A percentile compares a stretch with the other conserved stretches of the same genome.
phyloP scores from a whole-genome alignment of 2,113 vertebrate species.

The Nyctereutes procyonoides region DNA sequence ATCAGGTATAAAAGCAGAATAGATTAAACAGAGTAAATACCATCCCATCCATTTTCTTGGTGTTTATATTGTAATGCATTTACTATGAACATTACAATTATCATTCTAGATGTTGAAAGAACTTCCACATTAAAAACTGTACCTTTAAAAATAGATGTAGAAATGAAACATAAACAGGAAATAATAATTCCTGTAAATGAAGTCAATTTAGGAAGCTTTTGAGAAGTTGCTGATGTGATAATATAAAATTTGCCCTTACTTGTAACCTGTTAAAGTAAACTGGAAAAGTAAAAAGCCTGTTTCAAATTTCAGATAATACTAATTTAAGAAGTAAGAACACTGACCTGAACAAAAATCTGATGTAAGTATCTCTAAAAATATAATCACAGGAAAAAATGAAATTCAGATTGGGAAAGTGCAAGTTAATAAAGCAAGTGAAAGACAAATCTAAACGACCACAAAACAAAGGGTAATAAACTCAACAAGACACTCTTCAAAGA shows the following conservation, averaged over 20 bases:
- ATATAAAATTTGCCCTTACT: not conserved
- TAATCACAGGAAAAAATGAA: not conserved
- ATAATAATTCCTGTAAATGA: not conserved
- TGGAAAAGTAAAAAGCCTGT: not conserved
- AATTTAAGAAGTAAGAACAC: not conserved
- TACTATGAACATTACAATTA: not conserved
- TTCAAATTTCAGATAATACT: not conserved
- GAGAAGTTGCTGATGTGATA: not conserved
- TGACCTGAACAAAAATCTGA: not conserved
- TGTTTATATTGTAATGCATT: not conserved
- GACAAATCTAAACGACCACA: not conserved
- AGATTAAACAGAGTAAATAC: not conserved
- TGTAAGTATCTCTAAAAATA: not conserved
- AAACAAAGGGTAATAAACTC: not conserved
- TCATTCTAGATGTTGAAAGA: conserved; percentile 30
- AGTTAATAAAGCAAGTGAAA: not conserved
- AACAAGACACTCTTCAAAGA: not conserved
- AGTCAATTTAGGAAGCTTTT: not conserved
- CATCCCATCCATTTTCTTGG: not conserved
- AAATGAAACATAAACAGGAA: conserved; percentile 28
- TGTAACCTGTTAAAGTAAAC: not conserved
- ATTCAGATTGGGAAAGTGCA: not conserved
- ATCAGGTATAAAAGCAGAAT: not conserved
- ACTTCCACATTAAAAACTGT: not conserved
- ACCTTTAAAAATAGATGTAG: not conserved